Evolutionary conservation across 2,113 vertebrate species (phyloP).

Genomic region (Sturnira hondurensis): DNA sequence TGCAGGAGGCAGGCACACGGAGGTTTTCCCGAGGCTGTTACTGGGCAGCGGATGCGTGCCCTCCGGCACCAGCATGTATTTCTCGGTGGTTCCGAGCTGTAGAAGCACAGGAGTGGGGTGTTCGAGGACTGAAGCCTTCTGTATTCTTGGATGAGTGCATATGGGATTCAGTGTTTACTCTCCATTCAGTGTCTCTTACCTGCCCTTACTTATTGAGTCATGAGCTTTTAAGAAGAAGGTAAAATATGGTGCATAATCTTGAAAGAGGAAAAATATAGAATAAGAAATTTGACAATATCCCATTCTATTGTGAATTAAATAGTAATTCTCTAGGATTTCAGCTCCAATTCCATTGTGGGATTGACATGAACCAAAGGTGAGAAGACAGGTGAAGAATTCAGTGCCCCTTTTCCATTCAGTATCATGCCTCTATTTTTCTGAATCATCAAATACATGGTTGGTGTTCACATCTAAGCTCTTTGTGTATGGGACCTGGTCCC

Average conservation of each 20-base stretch:
- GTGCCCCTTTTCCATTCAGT: background rate
- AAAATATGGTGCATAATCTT: background rate
- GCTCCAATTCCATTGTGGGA: background rate
- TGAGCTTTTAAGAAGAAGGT: background rate
- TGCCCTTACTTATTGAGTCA: too few species aligned
- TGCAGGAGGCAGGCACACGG: background rate
- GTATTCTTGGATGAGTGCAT: conserved; percentile 33
- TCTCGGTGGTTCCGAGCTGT: background rate
- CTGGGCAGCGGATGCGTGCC: background rate
- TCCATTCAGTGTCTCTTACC: background rate
- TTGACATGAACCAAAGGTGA: background rate
- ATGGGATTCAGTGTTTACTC: conserved; percentile 31
- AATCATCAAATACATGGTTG: too few species aligned
- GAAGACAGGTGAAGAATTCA: background rate
- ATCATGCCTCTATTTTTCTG: background rate
- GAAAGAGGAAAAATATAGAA: background rate
- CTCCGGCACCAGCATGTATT: background rate
- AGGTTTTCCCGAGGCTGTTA: conserved; percentile 8
- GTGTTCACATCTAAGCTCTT: background rate
- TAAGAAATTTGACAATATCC: background rate
- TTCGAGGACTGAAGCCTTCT: conserved; percentile 28
- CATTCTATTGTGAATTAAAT: background rate
- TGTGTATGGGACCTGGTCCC: background rate
- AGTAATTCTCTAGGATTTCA: background rate
- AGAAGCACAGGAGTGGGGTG: conserved; percentile 27